Conservation (phyloP, 2,888 invertebrate species). For the Auanema sp. region DNA sequence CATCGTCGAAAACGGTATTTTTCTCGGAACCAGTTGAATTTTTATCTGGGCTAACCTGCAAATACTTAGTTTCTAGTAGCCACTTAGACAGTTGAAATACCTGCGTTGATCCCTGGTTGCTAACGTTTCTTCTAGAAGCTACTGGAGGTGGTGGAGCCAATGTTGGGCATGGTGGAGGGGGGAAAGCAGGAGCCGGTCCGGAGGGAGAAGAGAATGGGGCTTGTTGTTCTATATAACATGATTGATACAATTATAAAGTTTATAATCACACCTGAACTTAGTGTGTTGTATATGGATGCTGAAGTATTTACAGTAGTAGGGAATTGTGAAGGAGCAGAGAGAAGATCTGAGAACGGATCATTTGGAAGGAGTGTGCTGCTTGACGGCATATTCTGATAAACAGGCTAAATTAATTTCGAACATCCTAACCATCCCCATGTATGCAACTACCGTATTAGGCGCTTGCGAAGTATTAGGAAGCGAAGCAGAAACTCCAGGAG, state of each 20-base stretch:
- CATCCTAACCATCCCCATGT: neutral
- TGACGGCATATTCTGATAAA: neutral
- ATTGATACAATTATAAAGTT: neutral
- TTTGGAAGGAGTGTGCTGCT: slow-evolving; percentile 4
- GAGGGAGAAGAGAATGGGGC: slow-evolving; percentile 26
- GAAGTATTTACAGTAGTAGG: slow-evolving; percentile 13
- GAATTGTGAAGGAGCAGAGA: slow-evolving; percentile 11
- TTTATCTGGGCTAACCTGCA: slow-evolving; percentile 70
- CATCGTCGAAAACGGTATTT: slow-evolving; percentile 56
- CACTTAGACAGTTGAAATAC: no score
- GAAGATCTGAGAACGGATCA: slow-evolving; percentile 19
- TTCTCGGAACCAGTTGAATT: slow-evolving; percentile 2
- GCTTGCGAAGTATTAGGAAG: neutral
- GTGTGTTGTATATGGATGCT: neutral
- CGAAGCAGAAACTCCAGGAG: slow-evolving; percentile 13
- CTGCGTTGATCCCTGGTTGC: neutral
- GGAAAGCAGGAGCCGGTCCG: slow-evolving; percentile 31
- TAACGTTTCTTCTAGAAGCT: slow-evolving; percentile 32
- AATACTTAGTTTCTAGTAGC: no score
- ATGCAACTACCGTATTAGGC: neutral
- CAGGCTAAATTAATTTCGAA: neutral
- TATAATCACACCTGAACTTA: neutral
- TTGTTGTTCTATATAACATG: neutral
- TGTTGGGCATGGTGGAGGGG: slow-evolving; percentile 32
- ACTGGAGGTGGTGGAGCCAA: slow-evolving; percentile 36